Evolutionary conservation across 2,113 vertebrate genomes (phyloP).

Genomic region (Etheostoma spectabile): DNA sequence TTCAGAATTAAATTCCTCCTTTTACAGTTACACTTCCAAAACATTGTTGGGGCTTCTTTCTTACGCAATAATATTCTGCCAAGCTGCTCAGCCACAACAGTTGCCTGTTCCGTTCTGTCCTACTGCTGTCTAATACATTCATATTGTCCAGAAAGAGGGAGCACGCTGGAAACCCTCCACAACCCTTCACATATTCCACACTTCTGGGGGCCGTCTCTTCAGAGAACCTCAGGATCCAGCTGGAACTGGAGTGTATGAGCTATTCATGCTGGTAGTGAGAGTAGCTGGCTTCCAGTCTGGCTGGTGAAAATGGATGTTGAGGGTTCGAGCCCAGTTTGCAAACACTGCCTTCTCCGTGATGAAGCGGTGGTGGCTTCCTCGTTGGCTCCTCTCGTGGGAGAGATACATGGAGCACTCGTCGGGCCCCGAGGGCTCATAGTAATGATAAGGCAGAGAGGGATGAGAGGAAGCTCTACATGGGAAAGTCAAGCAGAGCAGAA

Average conservation of each 20-base stretch:
- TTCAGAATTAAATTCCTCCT: conserved; percentile 58
- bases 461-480: conserved; percentile 76
- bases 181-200: conserved; percentile 3
- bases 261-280: conserved; percentile 34
- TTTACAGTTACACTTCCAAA: conserved; percentile 56
- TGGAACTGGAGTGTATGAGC: conserved; percentile 9
- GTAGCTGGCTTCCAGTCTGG: conserved; percentile 89
- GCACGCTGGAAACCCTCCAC: conserved; percentile 40
- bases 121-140: conserved; percentile 42
- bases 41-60: conserved; percentile 39
- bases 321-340: conserved; percentile 91
- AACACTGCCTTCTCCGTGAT: conserved; percentile 95
- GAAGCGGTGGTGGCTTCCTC: conserved; percentile 93
- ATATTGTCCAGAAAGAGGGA: conserved; percentile 4
- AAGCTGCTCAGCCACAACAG: conserved; percentile 48
- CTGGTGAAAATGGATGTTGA: conserved; percentile 91
- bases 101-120: conserved; percentile 14
- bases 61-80: conserved; percentile 51
- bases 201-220: conserved; percentile 16
- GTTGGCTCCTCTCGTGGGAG: conserved; percentile 89
- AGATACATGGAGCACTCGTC: conserved; percentile 95
- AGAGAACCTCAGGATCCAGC: conserved; percentile 54
- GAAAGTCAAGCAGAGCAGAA: conserved; percentile 10
- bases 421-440: conserved; percentile 90
- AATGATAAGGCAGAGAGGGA: conserved; percentile 92